Conservation (phyloP, 2,113 vertebrate species). For the Centropristis striata region DNA sequence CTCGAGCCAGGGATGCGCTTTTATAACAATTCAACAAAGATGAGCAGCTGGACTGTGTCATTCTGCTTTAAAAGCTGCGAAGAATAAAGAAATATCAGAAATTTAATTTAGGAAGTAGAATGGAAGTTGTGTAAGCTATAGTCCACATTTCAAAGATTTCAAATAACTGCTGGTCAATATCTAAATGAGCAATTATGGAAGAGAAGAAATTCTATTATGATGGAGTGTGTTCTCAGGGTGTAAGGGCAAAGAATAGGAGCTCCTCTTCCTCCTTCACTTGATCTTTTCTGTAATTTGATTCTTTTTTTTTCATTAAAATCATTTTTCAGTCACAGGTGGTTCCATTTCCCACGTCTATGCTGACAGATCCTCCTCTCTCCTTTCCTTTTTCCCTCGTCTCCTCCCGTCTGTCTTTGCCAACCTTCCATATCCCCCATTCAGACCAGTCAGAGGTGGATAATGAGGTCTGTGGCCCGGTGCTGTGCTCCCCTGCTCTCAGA, state of each 20-base stretch:
- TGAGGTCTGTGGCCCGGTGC: conserved; percentile 43
- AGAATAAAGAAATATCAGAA: conserved; percentile 17
- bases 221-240: not conserved
- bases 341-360: conserved; percentile 1
- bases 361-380: conserved; percentile 18
- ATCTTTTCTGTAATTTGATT: conserved; percentile 31
- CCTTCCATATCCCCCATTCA: conserved; percentile 48
- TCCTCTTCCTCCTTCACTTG: not conserved
- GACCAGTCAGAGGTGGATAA: conserved; percentile 48
- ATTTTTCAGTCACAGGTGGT: conserved; percentile 38
- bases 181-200: conserved; percentile 44
- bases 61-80: not conserved
- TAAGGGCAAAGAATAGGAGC: conserved; percentile 2
- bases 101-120: conserved; percentile 15
- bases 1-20: conserved; percentile 24
- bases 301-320: conserved; percentile 24
- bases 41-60: conserved; percentile 30
- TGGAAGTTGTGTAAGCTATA: conserved; percentile 1
- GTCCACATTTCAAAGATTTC: conserved; percentile 8
- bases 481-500: not conserved
- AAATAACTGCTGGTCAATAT: conserved; percentile 40
- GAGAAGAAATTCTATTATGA: conserved; percentile 7
- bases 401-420: conserved; percentile 10
- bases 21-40: conserved; percentile 19
- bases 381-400: not conserved